phyloP scores from a whole-genome alignment of 2,888 invertebrate species.

The Euplagia quadripunctaria region DNA sequence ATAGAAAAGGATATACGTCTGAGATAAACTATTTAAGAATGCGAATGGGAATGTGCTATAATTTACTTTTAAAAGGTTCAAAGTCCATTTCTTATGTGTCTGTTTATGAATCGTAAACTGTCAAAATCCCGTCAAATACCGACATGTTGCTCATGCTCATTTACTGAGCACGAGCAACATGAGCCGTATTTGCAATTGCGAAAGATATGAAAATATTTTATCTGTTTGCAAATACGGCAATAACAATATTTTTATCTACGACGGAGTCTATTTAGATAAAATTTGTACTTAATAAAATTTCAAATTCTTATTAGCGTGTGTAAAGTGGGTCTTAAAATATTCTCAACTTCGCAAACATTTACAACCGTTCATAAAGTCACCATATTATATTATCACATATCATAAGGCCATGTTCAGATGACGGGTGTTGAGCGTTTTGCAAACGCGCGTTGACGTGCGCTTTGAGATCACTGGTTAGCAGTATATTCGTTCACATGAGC shows the following conservation, averaged over 20 bases:
- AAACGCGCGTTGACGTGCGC: too few relatives aligned
- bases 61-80: conserved; percentile 38
- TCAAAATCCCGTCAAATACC: conserved; percentile 33
- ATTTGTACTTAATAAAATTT: conserved; percentile 35
- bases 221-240: conserved; percentile 38
- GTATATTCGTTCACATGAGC: too few relatives aligned
- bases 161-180: too few relatives aligned
- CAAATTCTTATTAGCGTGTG: conserved; percentile 22
- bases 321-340: neutral
- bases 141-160: too few relatives aligned
- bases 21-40: conserved; percentile 29
- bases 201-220: conserved; percentile 16
- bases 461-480: too few relatives aligned
- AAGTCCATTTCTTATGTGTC: conserved; percentile 33
- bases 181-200: conserved; percentile 33
- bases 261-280: conserved; percentile 44
- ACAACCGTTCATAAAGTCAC: too few relatives aligned
- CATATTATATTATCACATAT: too few relatives aligned
- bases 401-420: too few relatives aligned
- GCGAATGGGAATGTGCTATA: conserved; percentile 11
- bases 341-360: too few relatives aligned
- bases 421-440: too few relatives aligned
- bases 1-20: conserved; percentile 15
- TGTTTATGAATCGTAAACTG: conserved; percentile 37
- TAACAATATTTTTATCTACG: conserved; percentile 46